A percentile compares a stretch with the other conserved stretches of the same genome.
phyloP scores from a whole-genome alignment of 2,113 vertebrate genomes.

The Actinemys pallida region DNA sequence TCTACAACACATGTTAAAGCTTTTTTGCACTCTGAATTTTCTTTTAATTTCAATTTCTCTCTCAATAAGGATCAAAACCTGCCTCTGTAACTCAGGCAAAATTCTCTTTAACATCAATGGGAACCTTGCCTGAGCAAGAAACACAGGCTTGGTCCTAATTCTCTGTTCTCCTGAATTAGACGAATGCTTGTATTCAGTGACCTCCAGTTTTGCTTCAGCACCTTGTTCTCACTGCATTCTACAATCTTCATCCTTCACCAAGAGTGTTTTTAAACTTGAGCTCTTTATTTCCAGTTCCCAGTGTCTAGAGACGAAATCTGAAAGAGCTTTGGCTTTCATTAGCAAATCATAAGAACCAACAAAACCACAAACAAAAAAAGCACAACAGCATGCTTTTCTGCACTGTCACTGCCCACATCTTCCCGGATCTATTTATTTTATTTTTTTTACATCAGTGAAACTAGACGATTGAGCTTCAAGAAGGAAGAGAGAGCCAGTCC shows the following conservation, averaged over 20 bases:
- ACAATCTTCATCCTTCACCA: slow-evolving; percentile 18
- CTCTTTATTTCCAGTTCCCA: slow-evolving; percentile 59
- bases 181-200: background rate
- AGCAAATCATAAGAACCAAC: slow-evolving; percentile 64
- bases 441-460: slow-evolving; percentile 54
- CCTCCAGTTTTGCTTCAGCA: slow-evolving; percentile 9
- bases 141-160: background rate
- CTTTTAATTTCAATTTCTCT: background rate
- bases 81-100: background rate
- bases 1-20: background rate
- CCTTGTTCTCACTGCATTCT: background rate
- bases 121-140: background rate
- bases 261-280: slow-evolving; percentile 64
- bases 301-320: slow-evolving; percentile 12
- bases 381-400: slow-evolving; percentile 68
- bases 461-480: slow-evolving; percentile 50
- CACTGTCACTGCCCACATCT: slow-evolving; percentile 16
- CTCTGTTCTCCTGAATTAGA: background rate
- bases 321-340: slow-evolving; percentile 67
- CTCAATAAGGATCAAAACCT: background rate
- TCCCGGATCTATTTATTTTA: background rate
- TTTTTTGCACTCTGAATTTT: background rate
- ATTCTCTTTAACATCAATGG: background rate
- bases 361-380: slow-evolving; percentile 63
- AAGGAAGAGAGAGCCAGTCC: slow-evolving; percentile 41